Conservation (phyloP, 2,113 vertebrate species). For the Actinemys pallida region DNA sequence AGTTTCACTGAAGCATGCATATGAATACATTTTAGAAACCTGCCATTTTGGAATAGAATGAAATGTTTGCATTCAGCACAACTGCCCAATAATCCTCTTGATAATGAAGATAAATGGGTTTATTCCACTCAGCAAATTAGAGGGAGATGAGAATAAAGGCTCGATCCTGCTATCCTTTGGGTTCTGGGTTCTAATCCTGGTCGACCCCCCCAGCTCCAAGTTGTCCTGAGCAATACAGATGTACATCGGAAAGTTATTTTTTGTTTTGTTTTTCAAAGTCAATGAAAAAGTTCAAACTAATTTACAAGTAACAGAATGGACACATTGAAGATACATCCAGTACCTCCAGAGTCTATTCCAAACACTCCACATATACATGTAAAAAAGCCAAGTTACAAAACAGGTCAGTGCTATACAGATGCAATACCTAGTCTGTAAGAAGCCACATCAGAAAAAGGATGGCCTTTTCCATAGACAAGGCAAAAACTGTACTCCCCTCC, state of each 20-base stretch:
- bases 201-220: not conserved
- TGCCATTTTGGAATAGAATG: rapidly evolving
- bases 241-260: conserved; percentile 52
- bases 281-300: conserved; percentile 35
- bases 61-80: not conserved
- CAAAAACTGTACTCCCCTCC: conserved; percentile 17
- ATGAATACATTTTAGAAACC: not conserved
- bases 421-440: not conserved
- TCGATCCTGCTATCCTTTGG: not conserved
- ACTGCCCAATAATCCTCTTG: not conserved
- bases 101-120: not conserved
- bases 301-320: conserved; percentile 24
- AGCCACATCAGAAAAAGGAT: not conserved
- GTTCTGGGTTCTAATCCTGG: not conserved
- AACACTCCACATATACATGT: conserved; percentile 39
- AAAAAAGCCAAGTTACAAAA: conserved; percentile 31
- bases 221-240: not conserved
- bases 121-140: conserved; percentile 37
- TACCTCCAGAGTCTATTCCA: not conserved
- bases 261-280: not conserved
- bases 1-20: conserved; percentile 41
- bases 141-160: conserved; percentile 39
- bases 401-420: conserved; percentile 27
- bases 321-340: not conserved
- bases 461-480: not conserved